Evolutionary conservation across 2,797 vertebrate genomes (phyloP), one percentile per base, ranked within the genome.

Genomic region (Hemibagrus guttatus): DNA sequence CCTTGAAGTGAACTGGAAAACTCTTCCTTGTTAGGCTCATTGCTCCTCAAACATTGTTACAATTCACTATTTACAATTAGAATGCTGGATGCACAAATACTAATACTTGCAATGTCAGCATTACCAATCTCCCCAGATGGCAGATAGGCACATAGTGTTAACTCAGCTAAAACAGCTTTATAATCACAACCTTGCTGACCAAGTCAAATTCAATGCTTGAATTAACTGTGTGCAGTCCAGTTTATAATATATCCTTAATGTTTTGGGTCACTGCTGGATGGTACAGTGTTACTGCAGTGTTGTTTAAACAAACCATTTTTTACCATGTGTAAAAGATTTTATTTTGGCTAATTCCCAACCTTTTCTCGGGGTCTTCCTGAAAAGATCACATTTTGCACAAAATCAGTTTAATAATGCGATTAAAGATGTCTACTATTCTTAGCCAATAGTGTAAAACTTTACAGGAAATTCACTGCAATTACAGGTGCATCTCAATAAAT

Each of bases 51-150:
- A 52, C 39, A n/a, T n/a, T 28, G 68, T 52, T 75, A 68, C 26
- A 66, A 82, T 66, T 66, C 61, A 82, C 46, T 31, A 54, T 83
- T 68, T 83, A 54, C 3, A 83, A 56, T 68, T 69, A 83, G 69
- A 69, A 69, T 69, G 12, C 28, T 56, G 49, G 49, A 54, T 52
- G 63, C 23, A 61, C 19, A 39, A 2, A 42, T 86, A 31, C 31
- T 75, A 39, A 87, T 69, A 87, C 31, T 68, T 68, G 31, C 59
- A 2, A 4, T 49, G 74, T 21, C 72, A 58, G 63, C 59, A 82
- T n/a, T 58, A 71, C 68, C 56, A 56, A 87, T 79, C 35, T 71
- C 69, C 13, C 52, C 49, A 69, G 52, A 80, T 68, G 21, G 31
- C 63, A 85, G 49, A 66, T 79, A 56, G 19, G 31, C 66, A 63